These are phyloP conservation scores for Chouioia cunea DNA, from an alignment of 2,888 invertebrate genomes.

Conservation along the genomic window DNA sequence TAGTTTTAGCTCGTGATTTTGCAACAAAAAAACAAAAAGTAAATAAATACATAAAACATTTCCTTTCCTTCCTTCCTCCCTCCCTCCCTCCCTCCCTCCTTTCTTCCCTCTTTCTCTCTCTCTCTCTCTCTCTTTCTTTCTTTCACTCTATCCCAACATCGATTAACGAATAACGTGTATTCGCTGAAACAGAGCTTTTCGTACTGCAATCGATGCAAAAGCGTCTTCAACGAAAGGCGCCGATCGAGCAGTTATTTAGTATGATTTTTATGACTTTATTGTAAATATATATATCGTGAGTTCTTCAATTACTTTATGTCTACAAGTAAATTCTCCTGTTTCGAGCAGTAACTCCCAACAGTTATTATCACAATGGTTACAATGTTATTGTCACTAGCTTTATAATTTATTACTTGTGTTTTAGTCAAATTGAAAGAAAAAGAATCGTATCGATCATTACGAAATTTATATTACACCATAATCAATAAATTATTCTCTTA, in stretches of 20 bases:
- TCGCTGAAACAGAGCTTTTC: slow-evolving; percentile 39
- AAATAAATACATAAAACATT: too few species aligned
- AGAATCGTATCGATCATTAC: slow-evolving; percentile 17
- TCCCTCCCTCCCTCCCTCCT: too few species aligned
- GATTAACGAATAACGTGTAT: slow-evolving; percentile 45
- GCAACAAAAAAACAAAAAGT: slow-evolving; percentile 33
- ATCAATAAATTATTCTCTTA: slow-evolving; percentile 45
- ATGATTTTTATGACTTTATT: slow-evolving; percentile 48
- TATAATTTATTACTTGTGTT: slow-evolving; percentile 33
- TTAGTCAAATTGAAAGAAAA: background rate
- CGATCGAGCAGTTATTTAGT: slow-evolving; percentile 46
- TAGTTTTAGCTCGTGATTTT: slow-evolving; percentile 53
- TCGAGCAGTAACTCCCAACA: slow-evolving; percentile 40
- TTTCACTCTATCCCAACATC: slow-evolving; percentile 48
- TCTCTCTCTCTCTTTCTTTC: too few species aligned
- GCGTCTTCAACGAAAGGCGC: slow-evolving; percentile 41
- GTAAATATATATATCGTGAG: slow-evolving; percentile 49
- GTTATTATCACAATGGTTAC: slow-evolving; percentile 33
- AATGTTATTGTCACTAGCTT: slow-evolving; percentile 3
- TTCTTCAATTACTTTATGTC: slow-evolving; percentile 47
- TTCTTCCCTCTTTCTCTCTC: too few species aligned
- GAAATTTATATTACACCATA: slow-evolving; percentile 44
- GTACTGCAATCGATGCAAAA: slow-evolving; percentile 27
- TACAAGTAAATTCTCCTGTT: slow-evolving; percentile 46
- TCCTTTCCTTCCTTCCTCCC: too few species aligned